Percentiles rank a stretch among this genome's conserved stretches.
Conservation (phyloP, 1,140 invertebrate genomes). For the Trypoxylus dichotomus region DNA sequence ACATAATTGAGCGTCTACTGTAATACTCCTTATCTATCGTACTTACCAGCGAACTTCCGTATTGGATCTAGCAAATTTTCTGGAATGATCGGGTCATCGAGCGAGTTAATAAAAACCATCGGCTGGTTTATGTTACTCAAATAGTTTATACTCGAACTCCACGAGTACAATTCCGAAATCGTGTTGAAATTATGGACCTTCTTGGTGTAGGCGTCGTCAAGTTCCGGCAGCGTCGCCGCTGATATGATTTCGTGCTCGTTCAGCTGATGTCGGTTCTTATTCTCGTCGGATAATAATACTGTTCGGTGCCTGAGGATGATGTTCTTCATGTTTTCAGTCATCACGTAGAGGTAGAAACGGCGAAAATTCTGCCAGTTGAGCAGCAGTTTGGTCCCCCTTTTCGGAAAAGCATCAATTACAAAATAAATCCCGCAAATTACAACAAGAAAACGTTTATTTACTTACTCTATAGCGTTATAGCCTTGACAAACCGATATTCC, state of each 20-base stretch:
- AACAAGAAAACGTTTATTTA: slow-evolving; percentile 36
- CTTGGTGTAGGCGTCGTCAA: slow-evolving; percentile 87
- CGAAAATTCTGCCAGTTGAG: slow-evolving; percentile 86
- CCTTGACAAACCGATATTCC: slow-evolving; percentile 91
- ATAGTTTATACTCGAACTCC: slow-evolving; percentile 79
- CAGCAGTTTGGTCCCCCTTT: slow-evolving; percentile 68
- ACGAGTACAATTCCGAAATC: slow-evolving; percentile 78
- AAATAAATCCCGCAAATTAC: background rate
- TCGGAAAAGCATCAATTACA: slow-evolving; percentile 54
- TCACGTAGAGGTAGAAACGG: slow-evolving; percentile 86
- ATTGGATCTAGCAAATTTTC: slow-evolving; percentile 70
- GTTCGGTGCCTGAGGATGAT: slow-evolving; percentile 80
- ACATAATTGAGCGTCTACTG: no score
- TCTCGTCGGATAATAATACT: slow-evolving; percentile 73
- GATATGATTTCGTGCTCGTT: slow-evolving; percentile 80
- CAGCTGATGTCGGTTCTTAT: slow-evolving; percentile 68
- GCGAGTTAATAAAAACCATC: slow-evolving; percentile 86
- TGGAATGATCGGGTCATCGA: slow-evolving; percentile 88
- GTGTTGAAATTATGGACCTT: slow-evolving; percentile 75
- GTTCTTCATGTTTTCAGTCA: slow-evolving; percentile 88
- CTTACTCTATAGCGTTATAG: slow-evolving; percentile 85
- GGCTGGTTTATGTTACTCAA: slow-evolving; percentile 72
- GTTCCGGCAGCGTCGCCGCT: slow-evolving; percentile 80
- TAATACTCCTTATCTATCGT: no score
- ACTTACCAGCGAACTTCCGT: slow-evolving; percentile 69